phyloP scores from a whole-genome alignment of 1,140 invertebrate species.

The Paracyclopina nana region DNA sequence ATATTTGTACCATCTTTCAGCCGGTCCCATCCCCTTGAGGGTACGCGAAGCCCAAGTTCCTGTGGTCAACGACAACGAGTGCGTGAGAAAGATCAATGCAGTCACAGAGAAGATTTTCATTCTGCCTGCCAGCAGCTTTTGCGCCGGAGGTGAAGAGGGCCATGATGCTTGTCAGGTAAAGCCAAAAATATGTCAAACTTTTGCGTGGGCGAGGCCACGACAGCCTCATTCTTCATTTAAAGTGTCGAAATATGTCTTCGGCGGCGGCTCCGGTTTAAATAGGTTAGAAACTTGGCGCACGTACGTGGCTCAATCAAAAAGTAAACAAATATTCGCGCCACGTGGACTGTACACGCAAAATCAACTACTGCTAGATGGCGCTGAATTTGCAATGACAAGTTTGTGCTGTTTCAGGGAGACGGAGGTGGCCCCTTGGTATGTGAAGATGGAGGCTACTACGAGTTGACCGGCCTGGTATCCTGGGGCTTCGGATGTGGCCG shows the following conservation, averaged over 20 bases:
- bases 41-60: slow-evolving; percentile 76
- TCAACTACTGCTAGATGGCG: too few relatives aligned
- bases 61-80: slow-evolving; percentile 76
- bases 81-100: slow-evolving; percentile 71
- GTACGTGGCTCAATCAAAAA: too few relatives aligned
- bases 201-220: too few relatives aligned
- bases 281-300: too few relatives aligned
- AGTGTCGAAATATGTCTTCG: too few relatives aligned
- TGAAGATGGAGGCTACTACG: slow-evolving; percentile 75
- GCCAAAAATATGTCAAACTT: too few relatives aligned
- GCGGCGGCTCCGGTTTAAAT: too few relatives aligned
- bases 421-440: slow-evolving; percentile 76
- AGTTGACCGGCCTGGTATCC: slow-evolving; percentile 68
- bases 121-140: slow-evolving; percentile 68
- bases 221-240: too few relatives aligned
- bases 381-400: background rate
- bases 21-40: slow-evolving; percentile 66
- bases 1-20: slow-evolving; percentile 32
- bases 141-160: slow-evolving; percentile 71
- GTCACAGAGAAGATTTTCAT: slow-evolving; percentile 86
- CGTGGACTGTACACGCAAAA: too few relatives aligned
- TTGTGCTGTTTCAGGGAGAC: slow-evolving; percentile 49
- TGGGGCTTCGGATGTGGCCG: slow-evolving; percentile 82
- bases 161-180: slow-evolving; percentile 80
- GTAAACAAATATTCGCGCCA: too few relatives aligned